phyloP scores from a whole-genome alignment of 1,140 invertebrate species.

The Globodera ellingtonae region DNA sequence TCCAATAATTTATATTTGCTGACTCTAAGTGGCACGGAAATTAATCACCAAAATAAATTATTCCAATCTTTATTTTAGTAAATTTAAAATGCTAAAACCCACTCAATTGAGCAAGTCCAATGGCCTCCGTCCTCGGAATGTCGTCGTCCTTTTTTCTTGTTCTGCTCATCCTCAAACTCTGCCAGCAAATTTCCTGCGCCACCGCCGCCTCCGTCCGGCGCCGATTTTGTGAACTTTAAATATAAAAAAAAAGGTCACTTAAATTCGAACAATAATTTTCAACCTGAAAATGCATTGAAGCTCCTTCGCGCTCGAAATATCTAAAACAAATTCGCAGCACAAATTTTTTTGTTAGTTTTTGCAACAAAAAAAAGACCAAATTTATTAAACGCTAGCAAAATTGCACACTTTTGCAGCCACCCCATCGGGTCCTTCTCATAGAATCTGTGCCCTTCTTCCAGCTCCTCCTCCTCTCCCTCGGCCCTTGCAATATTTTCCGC shows the following conservation, averaged over 20 bases:
- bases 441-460: slow-evolving; percentile 65
- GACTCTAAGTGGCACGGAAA: too few species aligned
- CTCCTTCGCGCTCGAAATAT: slow-evolving; percentile 92
- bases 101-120: slow-evolving; percentile 75
- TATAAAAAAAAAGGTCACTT: neutral
- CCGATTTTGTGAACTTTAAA: slow-evolving; percentile 1
- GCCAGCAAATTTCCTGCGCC: slow-evolving; percentile 66
- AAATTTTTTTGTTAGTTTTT: too few species aligned
- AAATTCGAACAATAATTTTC: slow-evolving; percentile 47
- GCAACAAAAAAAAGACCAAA: too few species aligned
- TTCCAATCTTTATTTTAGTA: too few species aligned
- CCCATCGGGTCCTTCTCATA: slow-evolving; percentile 77
- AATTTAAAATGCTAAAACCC: slow-evolving; percentile 57
- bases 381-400: neutral
- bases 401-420: slow-evolving; percentile 74
- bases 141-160: slow-evolving; percentile 11
- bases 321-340: slow-evolving; percentile 60
- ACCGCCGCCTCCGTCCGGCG: slow-evolving; percentile 75
- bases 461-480: slow-evolving; percentile 60
- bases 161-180: slow-evolving; percentile 6
- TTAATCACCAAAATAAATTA: too few species aligned
- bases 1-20: too few species aligned
- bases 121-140: slow-evolving; percentile 66
- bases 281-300: slow-evolving; percentile 80
- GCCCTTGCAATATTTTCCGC: slow-evolving; percentile 19